Conservation (phyloP, 2,113 vertebrate genomes). For the Charadrius vociferus region DNA sequence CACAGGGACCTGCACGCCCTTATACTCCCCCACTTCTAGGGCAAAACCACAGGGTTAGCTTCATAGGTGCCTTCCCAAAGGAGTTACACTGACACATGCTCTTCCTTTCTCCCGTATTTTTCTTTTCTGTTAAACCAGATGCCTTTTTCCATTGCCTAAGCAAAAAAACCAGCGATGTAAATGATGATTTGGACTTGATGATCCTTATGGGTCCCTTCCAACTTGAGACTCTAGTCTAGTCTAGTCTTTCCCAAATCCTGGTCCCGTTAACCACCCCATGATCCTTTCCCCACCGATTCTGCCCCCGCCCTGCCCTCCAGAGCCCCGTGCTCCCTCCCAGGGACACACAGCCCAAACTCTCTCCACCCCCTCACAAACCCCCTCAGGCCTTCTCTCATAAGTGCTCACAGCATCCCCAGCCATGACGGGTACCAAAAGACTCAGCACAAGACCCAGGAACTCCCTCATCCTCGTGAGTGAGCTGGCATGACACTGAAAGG, state of each 20-base stretch:
- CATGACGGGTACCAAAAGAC: rapidly evolving
- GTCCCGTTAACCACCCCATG: rapidly evolving
- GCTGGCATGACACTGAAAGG: rapidly evolving
- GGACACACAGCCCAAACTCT: not conserved
- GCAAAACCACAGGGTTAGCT: too few species aligned
- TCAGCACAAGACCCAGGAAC: not conserved
- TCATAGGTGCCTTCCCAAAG: too few species aligned
- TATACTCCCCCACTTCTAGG: not conserved
- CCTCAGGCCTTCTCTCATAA: not conserved
- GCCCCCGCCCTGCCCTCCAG: too few species aligned
- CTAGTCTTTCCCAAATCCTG: not conserved
- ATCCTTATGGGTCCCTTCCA: too few species aligned
- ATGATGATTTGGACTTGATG: too few species aligned
- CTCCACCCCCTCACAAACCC: not conserved
- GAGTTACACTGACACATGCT: too few species aligned
- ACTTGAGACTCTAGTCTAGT: too few species aligned
- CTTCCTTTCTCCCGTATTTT: too few species aligned
- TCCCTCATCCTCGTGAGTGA: not conserved
- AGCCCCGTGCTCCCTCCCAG: not conserved
- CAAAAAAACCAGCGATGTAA: too few species aligned
- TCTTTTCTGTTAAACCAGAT: too few species aligned
- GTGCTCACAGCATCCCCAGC: not conserved
- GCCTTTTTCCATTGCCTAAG: too few species aligned
- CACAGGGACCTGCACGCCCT: too few species aligned
- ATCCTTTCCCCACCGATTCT: rapidly evolving